Evolutionary conservation across 2,888 invertebrate species (phyloP), one percentile per base, ranked within the genome.

Genomic region (Alsophila aescularia): DNA sequence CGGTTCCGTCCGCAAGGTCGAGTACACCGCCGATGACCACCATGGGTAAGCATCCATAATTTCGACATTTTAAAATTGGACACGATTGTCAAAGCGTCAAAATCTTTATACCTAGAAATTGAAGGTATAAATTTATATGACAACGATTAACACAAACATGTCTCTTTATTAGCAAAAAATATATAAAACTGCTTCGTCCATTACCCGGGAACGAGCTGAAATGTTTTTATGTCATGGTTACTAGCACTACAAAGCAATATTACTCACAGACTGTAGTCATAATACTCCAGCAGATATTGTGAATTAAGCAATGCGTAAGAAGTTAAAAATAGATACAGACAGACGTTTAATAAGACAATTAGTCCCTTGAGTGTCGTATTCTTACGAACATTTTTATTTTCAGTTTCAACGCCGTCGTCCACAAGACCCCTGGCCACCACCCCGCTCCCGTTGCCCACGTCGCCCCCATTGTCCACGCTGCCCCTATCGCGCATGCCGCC

Each of bases 21-120:
- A 93, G 66, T 94, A 94, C 87, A 93, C 92, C 79, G 93, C 93
- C 71, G 93, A 93, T 60, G 92, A 93, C 80, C 92, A 93, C 82
- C 75, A 92, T 52, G 93, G 93, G 88, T 93, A 92, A 83, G 84
- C 27, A 57, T 32, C 21, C 7, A 29, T 13, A n/a, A 27, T 27
- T 29, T 34, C 29, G 5, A 8, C 6, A 49, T 10, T 42, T 29
- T 45, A 43, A 21, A 52, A 44, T 18, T 24, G 15, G 24, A 40
- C 13, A 39, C 24, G 31, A 44, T 34, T 42, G 16, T 42, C 27
- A 15, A 12, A 29, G 9, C 29, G 31, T 32, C 24, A 42, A 41
- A 47, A 40, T 27, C 7, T 34, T 43, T 42, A 54, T 31, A 41
- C 21, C 42, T 29, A 24, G 10, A 48, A 48, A 48, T 53, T 55